Evolutionary conservation across 2,113 vertebrate species (phyloP).

Genomic region (Tor tambroides): DNA sequence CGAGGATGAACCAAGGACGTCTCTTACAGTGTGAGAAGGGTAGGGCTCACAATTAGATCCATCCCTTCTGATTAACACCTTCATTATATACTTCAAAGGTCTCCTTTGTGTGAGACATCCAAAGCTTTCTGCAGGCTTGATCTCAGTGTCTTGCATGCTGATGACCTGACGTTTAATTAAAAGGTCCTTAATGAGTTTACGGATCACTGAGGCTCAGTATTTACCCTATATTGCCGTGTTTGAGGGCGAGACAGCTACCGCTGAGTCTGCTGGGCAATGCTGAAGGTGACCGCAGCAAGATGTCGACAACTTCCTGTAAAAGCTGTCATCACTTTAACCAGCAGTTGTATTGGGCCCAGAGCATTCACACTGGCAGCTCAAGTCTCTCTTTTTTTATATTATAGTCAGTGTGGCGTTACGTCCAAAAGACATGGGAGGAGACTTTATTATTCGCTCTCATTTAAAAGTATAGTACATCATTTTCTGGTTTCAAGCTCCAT

Average conservation of each 20-base stretch:
- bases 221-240: slow-evolving; percentile 53
- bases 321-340: slow-evolving; percentile 60
- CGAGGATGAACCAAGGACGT: slow-evolving; percentile 23
- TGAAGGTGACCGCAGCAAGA: slow-evolving; percentile 57
- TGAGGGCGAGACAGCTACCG: slow-evolving; percentile 38
- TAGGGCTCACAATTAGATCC: slow-evolving; percentile 9
- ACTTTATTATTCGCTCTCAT: background rate
- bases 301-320: slow-evolving; percentile 57
- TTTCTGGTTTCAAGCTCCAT: background rate
- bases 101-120: slow-evolving; percentile 51
- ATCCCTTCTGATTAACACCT: slow-evolving; percentile 44
- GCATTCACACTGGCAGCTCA: slow-evolving; percentile 25
- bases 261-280: slow-evolving; percentile 46
- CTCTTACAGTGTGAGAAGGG: slow-evolving; percentile 38
- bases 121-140: slow-evolving; percentile 46
- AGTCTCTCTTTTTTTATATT: background rate
- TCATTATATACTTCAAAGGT: slow-evolving; percentile 55
- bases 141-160: slow-evolving; percentile 53
- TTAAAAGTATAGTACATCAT: background rate
- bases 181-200: slow-evolving; percentile 58
- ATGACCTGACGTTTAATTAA: slow-evolving; percentile 60
- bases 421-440: slow-evolving; percentile 2
- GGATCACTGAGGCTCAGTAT: slow-evolving; percentile 54
- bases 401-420: background rate
- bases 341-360: slow-evolving; percentile 41